Base-by-base conservation (phyloP, 2,113 vertebrate genomes). In the Isurus oxyrinchus region DNA sequence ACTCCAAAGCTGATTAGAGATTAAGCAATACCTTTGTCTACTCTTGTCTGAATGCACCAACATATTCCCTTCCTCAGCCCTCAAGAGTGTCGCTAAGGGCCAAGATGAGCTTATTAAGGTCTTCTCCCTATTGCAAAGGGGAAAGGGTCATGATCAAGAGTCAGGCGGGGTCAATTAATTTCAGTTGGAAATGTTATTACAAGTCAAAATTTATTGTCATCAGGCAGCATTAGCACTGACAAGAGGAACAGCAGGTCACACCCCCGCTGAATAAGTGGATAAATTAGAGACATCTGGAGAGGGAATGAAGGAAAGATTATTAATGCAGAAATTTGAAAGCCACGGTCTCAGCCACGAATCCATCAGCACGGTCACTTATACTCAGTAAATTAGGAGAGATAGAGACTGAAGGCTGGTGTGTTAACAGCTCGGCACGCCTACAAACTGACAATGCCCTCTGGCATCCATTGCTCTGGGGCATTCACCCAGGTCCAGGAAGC, bases 321-420 rank as follows among this genome's bases (percentile, higher is more conserved):
- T 98, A 98, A 98, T 98, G 97, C 97, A 96, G 97, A 98, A 97
- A 98, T 98, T 98, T 98, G 98, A 98, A 98, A 98, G 98, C 98
- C 98, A 98, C 98, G 98, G 98, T 98, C 98, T 98, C 96, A 97
- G 98, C 98, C 97, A 98, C 97, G 97, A 98, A 98, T 98, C 97
- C 97, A 97, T 98, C 97, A 98, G 97, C 76, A 84, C 97, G 97
- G 97, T 97, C 97, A 98, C 98, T 98, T 97, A 97, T 97, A 96
- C 97, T 97, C 98, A 97, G 98, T 97, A 98, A 98, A 98, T 98
- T 98, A 98, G 98, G 97, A 97, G 97, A 98, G 98, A 98, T 98
- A 98, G 98, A 97, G 98, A 97, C 97, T 98, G 98, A 98, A 98
- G 97, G 98, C 97, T 98, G 97, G 97, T 97, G 97, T 96, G 98